Conservation (phyloP, 2,888 invertebrate species). For the Dendrolimus pini region DNA sequence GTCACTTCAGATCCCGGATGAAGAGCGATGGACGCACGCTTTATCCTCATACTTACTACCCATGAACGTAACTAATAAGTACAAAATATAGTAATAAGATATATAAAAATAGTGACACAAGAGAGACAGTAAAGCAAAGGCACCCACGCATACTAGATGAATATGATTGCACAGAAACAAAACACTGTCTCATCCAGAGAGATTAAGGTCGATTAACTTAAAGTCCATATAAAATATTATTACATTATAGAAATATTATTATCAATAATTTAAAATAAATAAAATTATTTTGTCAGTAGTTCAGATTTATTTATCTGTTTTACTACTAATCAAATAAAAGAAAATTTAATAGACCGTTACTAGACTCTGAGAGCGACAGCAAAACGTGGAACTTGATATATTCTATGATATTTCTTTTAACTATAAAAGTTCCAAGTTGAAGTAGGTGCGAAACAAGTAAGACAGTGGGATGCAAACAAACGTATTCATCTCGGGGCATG, state of each 20-base stretch:
- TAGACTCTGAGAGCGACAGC: no score
- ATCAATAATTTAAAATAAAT: no score
- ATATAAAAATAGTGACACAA: constrained; percentile 58
- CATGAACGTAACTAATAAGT: constrained; percentile 69
- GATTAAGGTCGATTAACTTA: background rate
- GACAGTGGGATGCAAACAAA: constrained; percentile 35
- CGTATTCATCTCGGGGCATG: constrained; percentile 49
- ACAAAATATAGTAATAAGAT: constrained; percentile 54
- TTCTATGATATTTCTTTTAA: no score
- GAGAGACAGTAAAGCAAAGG: constrained; percentile 68
- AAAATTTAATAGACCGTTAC: no score
- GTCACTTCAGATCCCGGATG: constrained; percentile 69
- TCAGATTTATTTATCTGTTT: no score
- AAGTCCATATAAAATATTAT: constrained; percentile 3
- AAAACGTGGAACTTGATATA: no score
- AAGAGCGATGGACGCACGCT: constrained; percentile 54
- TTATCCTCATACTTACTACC: constrained; percentile 46
- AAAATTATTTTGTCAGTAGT: no score
- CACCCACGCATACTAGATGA: constrained; percentile 56
- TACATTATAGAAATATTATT: no score
- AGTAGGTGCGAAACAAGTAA: constrained; percentile 12
- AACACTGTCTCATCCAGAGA: background rate
- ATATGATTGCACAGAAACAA: constrained; percentile 36
- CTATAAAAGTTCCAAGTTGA: no score
- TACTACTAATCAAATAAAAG: no score